phyloP scores from a whole-genome alignment of 2,797 vertebrate species.

The Neosilurus mollespiculum region DNA sequence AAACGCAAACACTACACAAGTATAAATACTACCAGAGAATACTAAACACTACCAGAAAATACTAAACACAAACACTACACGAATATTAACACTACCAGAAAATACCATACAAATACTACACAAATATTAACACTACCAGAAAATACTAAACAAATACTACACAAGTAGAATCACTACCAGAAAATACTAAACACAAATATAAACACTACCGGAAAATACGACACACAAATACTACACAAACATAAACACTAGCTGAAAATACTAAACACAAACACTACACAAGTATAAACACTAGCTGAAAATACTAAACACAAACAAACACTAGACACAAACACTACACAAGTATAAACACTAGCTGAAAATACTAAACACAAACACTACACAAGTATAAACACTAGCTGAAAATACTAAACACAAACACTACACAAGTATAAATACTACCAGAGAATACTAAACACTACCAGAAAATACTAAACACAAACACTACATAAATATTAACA shows the following conservation, averaged over 20 bases:
- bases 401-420: not conserved
- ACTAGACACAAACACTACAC: not conserved
- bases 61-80: not conserved
- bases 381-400: not conserved
- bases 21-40: slow-evolving; percentile 3
- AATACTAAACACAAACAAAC: not conserved
- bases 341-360: not conserved
- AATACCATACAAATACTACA: not conserved
- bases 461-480: not conserved
- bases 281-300: not conserved
- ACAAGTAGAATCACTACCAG: not conserved
- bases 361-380: not conserved
- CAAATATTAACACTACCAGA: not conserved
- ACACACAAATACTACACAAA: not conserved
- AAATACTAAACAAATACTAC: not conserved
- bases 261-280: not conserved
- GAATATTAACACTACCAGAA: not conserved
- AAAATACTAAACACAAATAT: not conserved
- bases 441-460: too few relatives aligned
- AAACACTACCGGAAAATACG: not conserved
- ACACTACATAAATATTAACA: not conserved
- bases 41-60: not conserved
- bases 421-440: not conserved
- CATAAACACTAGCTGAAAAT: not conserved
- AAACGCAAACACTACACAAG: not conserved